These are phyloP conservation scores for Shargacucullia verbasci DNA, from an alignment of 2,888 invertebrate genomes.

Conservation along the genomic window DNA sequence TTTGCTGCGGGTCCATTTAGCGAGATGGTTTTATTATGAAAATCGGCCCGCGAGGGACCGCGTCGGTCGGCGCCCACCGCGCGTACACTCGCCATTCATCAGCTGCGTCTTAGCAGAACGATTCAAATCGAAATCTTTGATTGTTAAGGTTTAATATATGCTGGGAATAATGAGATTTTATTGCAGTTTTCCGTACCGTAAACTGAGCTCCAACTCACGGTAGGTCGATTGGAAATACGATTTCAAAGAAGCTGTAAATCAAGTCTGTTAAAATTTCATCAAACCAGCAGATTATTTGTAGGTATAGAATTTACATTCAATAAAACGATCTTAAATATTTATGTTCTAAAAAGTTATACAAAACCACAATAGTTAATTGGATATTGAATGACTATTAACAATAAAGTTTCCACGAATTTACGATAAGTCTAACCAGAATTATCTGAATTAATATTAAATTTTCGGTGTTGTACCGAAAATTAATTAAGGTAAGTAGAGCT, in stretches of 20 bases:
- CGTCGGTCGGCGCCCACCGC: constrained; percentile 23
- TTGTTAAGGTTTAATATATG: constrained; percentile 3
- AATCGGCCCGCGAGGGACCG: constrained; percentile 71
- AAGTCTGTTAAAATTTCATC: too few species aligned
- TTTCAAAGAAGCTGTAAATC: too few species aligned
- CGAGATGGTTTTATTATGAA: constrained; percentile 83
- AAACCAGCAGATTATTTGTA: too few species aligned
- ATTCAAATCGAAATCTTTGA: constrained; percentile 24
- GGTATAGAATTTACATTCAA: too few species aligned
- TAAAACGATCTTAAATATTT: too few species aligned
- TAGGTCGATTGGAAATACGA: too few species aligned
- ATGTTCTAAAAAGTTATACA: too few species aligned
- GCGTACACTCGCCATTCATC: constrained; percentile 16
- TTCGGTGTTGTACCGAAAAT: constrained; percentile 17
- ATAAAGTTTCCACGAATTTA: too few species aligned
- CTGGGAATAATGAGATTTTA: not conserved
- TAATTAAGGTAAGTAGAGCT: constrained; percentile 44
- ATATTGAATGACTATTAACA: too few species aligned
- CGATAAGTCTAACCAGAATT: not conserved
- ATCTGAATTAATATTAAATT: constrained; percentile 17
- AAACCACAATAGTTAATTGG: not conserved
- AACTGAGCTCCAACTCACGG: too few species aligned
- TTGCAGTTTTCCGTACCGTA: not conserved
- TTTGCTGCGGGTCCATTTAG: constrained; percentile 76
- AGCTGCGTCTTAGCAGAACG: constrained; percentile 12